Conservation (phyloP, 1,140 invertebrate genomes). For the Argopecten irradians region DNA sequence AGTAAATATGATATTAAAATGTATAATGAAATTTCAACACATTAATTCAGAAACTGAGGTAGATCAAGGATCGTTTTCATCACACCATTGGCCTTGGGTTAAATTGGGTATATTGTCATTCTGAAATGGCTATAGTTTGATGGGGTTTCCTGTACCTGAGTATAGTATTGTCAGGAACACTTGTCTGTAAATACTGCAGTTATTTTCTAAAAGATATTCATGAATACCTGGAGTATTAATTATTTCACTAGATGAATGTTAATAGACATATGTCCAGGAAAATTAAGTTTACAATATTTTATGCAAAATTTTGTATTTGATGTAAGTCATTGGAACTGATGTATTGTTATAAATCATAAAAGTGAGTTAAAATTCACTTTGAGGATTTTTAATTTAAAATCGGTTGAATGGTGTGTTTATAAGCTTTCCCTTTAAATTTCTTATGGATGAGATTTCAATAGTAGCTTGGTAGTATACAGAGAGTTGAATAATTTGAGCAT, state of each 20-base stretch:
- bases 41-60: not conserved
- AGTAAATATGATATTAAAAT: not conserved
- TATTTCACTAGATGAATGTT: not conserved
- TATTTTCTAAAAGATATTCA: not conserved
- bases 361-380: not conserved
- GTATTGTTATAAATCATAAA: not conserved
- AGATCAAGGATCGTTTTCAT: not conserved
- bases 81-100: not conserved
- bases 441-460: not conserved
- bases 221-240: not conserved
- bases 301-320: not conserved
- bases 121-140: not conserved
- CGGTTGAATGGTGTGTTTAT: not conserved
- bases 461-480: not conserved
- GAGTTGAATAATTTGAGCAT: not conserved
- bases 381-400: not conserved
- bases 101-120: not conserved
- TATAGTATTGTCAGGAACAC: not conserved
- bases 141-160: not conserved
- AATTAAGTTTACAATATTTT: not conserved
- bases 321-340: not conserved
- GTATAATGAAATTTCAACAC: too few relatives aligned
- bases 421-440: constrained; percentile 10
- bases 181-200: not conserved
- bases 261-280: not conserved